phyloP scores from a whole-genome alignment of 2,797 vertebrate species.

The Bufotes viridis region DNA sequence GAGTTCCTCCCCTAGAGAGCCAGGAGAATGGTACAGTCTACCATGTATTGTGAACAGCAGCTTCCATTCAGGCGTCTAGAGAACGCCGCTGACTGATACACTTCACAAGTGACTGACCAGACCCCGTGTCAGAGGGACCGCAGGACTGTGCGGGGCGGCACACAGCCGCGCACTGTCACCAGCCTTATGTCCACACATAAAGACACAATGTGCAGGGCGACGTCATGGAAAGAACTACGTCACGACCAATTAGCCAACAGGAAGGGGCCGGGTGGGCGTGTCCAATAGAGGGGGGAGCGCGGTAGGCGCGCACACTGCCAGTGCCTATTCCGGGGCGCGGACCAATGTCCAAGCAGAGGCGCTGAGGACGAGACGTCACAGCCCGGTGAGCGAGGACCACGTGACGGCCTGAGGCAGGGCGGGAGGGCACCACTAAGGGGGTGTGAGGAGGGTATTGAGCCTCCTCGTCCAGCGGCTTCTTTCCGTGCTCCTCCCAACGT shows the following conservation, averaged over 20 bases:
- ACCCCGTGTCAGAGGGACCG: too few relatives aligned
- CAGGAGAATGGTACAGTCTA: too few relatives aligned
- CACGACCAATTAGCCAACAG: constrained; percentile 51
- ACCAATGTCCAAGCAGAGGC: constrained; percentile 52
- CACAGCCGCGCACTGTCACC: background rate
- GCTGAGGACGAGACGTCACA: constrained; percentile 58
- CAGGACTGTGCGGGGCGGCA: background rate
- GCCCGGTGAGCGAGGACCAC: constrained; percentile 56
- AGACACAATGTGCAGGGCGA: constrained; percentile 30
- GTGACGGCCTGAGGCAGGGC: constrained; percentile 34
- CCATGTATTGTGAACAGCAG: too few relatives aligned
- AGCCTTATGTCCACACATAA: background rate
- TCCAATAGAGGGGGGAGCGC: background rate
- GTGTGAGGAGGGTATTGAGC: constrained; percentile 12
- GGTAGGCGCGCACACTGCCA: background rate
- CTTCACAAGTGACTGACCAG: too few relatives aligned
- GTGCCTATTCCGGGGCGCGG: constrained; percentile 39
- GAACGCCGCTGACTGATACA: too few relatives aligned
- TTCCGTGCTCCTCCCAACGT: constrained; percentile 38
- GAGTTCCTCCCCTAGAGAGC: too few relatives aligned
- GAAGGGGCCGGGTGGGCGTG: constrained; percentile 35
- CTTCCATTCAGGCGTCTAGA: too few relatives aligned
- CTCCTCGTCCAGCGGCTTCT: background rate
- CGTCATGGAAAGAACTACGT: constrained; percentile 62
- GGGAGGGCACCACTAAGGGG: constrained; percentile 19